Conservation (phyloP, 2,797 vertebrate species). For the Lindbergichthys nudifrons region DNA sequence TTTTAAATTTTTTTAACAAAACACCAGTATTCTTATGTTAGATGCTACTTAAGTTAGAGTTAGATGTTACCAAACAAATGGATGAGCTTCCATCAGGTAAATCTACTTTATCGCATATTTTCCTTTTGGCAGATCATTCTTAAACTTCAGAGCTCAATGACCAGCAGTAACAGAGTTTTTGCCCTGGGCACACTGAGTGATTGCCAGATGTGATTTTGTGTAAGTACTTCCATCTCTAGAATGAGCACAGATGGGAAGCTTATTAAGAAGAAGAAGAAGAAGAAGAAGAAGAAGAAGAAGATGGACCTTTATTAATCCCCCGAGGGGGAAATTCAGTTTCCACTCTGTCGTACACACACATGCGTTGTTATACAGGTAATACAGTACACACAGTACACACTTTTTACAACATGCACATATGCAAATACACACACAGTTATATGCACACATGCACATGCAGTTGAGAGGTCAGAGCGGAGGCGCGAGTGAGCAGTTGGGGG, state of each 20-base stretch:
- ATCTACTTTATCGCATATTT: background rate
- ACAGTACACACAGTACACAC: too few relatives aligned
- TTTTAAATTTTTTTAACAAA: background rate
- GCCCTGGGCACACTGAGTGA: background rate
- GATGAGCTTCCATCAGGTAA: background rate
- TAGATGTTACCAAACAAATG: background rate
- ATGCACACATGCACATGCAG: too few relatives aligned
- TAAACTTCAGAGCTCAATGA: background rate
- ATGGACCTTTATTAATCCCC: too few relatives aligned
- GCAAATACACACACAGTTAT: too few relatives aligned
- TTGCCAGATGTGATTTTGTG: slow-evolving; percentile 20
- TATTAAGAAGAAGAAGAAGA: background rate
- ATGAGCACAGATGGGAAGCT: slow-evolving; percentile 8
- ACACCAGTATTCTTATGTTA: background rate
- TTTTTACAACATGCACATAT: too few relatives aligned
- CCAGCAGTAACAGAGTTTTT: slow-evolving; percentile 3
- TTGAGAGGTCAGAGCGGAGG: too few relatives aligned
- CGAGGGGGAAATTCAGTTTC: too few relatives aligned
- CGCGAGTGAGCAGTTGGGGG: too few relatives aligned
- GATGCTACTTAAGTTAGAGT: background rate
- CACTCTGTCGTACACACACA: too few relatives aligned
- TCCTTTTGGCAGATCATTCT: background rate
- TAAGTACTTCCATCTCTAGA: background rate
- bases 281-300: too few relatives aligned
- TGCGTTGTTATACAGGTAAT: too few relatives aligned